Evolutionary conservation across 2,888 invertebrate genomes (phyloP), one percentile per base, ranked within the genome.

Genomic region (Halictus ligatus): DNA sequence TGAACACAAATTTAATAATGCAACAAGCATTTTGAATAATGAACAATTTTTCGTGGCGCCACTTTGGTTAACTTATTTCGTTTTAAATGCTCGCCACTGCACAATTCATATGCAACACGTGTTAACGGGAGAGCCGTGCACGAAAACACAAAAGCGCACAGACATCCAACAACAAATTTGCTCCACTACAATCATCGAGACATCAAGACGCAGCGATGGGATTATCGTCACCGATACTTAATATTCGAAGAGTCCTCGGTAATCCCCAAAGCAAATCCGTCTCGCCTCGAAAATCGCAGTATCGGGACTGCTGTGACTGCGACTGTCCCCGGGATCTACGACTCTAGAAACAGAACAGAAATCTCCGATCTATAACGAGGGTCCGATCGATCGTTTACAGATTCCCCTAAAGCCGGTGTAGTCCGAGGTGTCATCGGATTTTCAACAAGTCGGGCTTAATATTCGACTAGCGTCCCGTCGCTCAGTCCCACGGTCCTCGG

Each of bases 361-460:
- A 76, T 48, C 64, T 29, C 8, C 29, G 46, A 18, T 64, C 29
- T 21, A 43, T n/a, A 25, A 25, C 35, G 48, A 18, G 18, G n/a
- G 21, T 48, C 15, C 15, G 35, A 18, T 46, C 25, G 80, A 40
- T 25, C 48, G 21, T 12, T 46, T 54, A 80, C 50, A 40, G 69
- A n/a, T 58, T 54, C 54, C 64, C 35, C 40, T 48, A 25, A 77
- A 75, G 18, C 18, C 60, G 60, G 5, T 60, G 60, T 60, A 60
- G 60, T 60, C 13, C 29, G 0, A 58, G n/a, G 60, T 81, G 89
- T 75, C 89, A 76, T 82, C 81, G 76, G 76, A 83, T 83, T 88
- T 84, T 88, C 88, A 84, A 77, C 89, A 85, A 82, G 79, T 86
- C 80, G 81, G 79, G 71, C 81, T 89, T 90, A 88, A 82, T 40